phyloP scores from a whole-genome alignment of 2,797 vertebrate genomes.

The Microctenopoma lineatum region DNA sequence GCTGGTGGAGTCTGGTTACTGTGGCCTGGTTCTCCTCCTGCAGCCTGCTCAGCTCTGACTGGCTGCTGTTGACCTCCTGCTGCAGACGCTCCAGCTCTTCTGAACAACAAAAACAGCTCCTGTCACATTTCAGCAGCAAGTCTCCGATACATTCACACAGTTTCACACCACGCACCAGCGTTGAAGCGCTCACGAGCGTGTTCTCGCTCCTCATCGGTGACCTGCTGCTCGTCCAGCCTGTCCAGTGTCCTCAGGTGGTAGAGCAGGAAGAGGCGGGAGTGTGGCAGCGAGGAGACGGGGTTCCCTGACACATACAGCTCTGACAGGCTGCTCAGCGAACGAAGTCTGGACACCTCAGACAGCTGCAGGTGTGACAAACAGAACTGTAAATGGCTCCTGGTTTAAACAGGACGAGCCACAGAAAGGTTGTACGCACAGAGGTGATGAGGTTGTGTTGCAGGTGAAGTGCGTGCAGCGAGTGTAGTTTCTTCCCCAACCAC shows the following conservation, averaged over 20 bases:
- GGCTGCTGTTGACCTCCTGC: slow-evolving; percentile 13
- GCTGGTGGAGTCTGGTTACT: not conserved
- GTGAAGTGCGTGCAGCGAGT: slow-evolving; percentile 26
- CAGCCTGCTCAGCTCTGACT: slow-evolving; percentile 29
- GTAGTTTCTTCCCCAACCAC: slow-evolving; percentile 31
- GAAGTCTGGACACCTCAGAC: slow-evolving; percentile 19
- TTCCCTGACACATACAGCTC: slow-evolving; percentile 85
- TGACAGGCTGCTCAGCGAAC: slow-evolving; percentile 69
- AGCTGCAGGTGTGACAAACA: not conserved
- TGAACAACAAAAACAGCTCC: not conserved
- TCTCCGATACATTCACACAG: not conserved
- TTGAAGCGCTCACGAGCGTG: slow-evolving; percentile 22
- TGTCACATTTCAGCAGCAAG: not conserved
- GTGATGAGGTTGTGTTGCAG: slow-evolving; percentile 37
- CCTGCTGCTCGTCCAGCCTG: slow-evolving; percentile 76
- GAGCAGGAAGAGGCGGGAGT: slow-evolving; percentile 84
- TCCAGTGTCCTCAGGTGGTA: slow-evolving; percentile 87
- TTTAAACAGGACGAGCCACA: too few species aligned
- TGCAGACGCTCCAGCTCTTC: slow-evolving; percentile 29
- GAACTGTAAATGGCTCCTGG: too few species aligned
- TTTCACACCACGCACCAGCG: not conserved
- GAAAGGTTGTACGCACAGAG: slow-evolving; percentile 13
- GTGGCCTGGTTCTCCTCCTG: not conserved
- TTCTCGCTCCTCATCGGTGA: slow-evolving; percentile 22
- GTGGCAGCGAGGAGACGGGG: slow-evolving; percentile 83